A percentile compares a stretch with the other conserved stretches of the same genome.
These are phyloP conservation scores for Dallia pectoralis DNA, from an alignment of 2,797 vertebrate species.

Conservation along the genomic window DNA sequence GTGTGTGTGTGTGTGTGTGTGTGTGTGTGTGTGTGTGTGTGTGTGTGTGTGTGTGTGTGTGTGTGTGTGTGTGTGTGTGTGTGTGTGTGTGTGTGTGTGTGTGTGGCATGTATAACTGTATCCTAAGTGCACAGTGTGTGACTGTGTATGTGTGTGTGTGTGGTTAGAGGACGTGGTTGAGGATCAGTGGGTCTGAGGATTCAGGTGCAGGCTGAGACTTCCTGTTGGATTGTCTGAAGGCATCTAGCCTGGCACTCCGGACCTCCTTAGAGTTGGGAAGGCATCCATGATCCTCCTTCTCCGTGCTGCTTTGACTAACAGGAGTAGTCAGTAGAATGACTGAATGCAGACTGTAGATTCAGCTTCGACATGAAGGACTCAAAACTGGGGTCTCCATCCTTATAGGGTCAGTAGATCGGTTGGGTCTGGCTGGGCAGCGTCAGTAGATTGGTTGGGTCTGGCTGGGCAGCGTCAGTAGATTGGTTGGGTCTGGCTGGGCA, in stretches of 20 bases:
- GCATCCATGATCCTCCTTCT: constrained; percentile 20
- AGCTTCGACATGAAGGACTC: constrained; percentile 21
- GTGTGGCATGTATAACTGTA: no score
- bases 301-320: constrained; percentile 14
- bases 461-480: no score
- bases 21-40: background rate
- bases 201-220: background rate
- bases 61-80: background rate
- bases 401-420: background rate
- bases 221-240: constrained; percentile 19
- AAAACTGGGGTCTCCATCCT: background rate
- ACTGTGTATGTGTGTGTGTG: background rate
- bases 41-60: background rate
- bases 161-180: background rate
- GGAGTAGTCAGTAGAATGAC: constrained; percentile 6
- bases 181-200: background rate
- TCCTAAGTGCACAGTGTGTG: background rate
- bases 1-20: background rate
- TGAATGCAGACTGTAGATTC: constrained; percentile 25
- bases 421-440: background rate
- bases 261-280: constrained; percentile 45
- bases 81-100: background rate
- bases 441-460: no score
- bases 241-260: constrained; percentile 29
- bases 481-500: background rate